Evolutionary conservation across 2,888 invertebrate species (phyloP).

Genomic region (Drosophila setosimentum): DNA sequence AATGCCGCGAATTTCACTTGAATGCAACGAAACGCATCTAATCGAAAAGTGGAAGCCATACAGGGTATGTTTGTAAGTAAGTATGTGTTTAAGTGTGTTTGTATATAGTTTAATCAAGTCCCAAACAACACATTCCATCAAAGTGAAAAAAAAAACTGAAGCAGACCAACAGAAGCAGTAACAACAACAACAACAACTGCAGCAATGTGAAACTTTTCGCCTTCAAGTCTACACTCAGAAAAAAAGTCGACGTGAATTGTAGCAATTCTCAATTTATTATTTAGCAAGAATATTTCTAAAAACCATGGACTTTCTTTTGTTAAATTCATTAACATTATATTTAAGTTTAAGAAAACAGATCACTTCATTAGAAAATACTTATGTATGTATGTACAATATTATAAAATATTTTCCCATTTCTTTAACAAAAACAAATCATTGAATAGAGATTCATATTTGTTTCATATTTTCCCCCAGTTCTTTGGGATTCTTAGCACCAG

Average conservation of each 20-base stretch:
- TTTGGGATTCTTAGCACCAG: background rate
- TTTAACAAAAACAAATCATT: background rate
- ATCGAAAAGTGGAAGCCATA: constrained; percentile 42
- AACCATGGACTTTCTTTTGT: background rate
- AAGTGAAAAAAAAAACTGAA: background rate
- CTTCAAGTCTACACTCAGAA: background rate
- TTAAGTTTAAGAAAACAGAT: too few relatives aligned
- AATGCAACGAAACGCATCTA: constrained; percentile 37
- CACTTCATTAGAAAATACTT: background rate
- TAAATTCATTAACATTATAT: too few relatives aligned
- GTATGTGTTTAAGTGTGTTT: background rate
- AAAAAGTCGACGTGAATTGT: background rate
- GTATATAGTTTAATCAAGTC: constrained; percentile 11
- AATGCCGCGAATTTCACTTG: constrained; percentile 48
- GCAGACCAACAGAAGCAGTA: background rate
- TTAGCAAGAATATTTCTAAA: background rate
- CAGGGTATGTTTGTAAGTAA: background rate
- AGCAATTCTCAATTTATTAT: background rate
- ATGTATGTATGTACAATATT: background rate
- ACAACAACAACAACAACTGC: background rate
- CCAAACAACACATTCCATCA: constrained; percentile 17
- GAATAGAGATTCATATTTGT: background rate
- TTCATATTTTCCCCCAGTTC: background rate
- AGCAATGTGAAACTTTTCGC: background rate
- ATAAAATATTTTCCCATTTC: background rate